These are phyloP conservation scores for Halocynthia aurantium DNA, from an alignment of 23 tunicate genomes.

Conservation along the genomic window DNA sequence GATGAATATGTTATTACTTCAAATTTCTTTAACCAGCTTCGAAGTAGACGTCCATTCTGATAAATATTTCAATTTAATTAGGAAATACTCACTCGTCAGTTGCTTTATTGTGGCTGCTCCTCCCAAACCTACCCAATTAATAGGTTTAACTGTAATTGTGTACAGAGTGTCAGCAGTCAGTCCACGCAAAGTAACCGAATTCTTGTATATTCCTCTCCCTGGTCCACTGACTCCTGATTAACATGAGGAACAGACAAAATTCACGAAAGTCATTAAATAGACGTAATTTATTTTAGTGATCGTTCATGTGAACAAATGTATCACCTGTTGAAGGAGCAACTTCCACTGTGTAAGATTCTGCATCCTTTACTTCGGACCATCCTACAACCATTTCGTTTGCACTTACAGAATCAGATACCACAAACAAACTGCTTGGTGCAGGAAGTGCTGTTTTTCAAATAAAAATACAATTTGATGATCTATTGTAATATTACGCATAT, in stretches of 20 bases:
- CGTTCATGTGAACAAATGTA: neutral
- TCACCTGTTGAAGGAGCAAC: conserved; percentile 70
- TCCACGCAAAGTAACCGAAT: conserved; percentile 42
- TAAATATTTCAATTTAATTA: too few relatives aligned
- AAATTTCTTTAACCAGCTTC: too few relatives aligned
- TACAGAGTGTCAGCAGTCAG: conserved; percentile 80
- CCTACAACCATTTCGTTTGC: conserved; percentile 56
- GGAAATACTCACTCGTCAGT: conserved; percentile 42
- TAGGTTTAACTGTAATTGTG: conserved; percentile 55
- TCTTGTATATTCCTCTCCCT: conserved; percentile 47
- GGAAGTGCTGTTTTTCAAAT: conserved; percentile 46
- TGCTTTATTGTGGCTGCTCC: conserved; percentile 48
- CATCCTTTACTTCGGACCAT: conserved; percentile 63
- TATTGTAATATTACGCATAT: neutral
- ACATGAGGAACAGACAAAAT: neutral
- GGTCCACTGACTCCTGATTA: conserved; percentile 69
- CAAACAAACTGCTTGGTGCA: conserved; percentile 45
- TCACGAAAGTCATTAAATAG: too few relatives aligned
- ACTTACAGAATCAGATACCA: conserved; percentile 48
- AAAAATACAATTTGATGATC: conserved; percentile 1
- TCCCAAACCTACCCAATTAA: conserved; percentile 84
- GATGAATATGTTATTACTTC: too few relatives aligned
- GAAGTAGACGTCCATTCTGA: too few relatives aligned
- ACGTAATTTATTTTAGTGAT: too few relatives aligned
- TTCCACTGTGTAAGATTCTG: conserved; percentile 52